Percentiles rank a stretch among this genome's conserved stretches.
Evolutionary conservation across 1,140 invertebrate genomes (phyloP).

Genomic region (Parapsyche elsis): DNA sequence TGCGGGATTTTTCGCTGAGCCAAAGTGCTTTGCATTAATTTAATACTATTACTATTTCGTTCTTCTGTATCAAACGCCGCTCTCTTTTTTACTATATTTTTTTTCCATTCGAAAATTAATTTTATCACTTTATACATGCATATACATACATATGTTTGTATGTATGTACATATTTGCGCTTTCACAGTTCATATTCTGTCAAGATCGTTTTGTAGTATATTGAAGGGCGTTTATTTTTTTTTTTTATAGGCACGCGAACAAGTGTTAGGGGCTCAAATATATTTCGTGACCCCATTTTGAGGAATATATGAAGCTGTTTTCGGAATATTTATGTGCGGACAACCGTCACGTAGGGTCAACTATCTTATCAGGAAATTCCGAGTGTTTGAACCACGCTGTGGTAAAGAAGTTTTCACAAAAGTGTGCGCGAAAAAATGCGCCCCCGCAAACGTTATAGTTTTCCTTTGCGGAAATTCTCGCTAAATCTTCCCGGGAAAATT

Average conservation of each 20-base stretch:
- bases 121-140: too few species aligned
- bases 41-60: background rate
- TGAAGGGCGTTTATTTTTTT: background rate
- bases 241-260: background rate
- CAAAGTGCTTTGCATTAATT: background rate
- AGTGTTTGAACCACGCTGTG: background rate
- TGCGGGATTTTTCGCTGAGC: background rate
- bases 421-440: too few species aligned
- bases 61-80: background rate
- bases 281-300: conserved; percentile 31
- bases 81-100: background rate
- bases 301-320: conserved; percentile 22
- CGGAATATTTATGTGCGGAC: conserved; percentile 23
- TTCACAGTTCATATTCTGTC: background rate
- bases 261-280: conserved; percentile 19
- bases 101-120: background rate
- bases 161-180: background rate
- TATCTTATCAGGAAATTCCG: conserved; percentile 19
- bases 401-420: too few species aligned
- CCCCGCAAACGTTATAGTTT: too few species aligned
- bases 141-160: too few species aligned
- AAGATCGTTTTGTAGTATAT: conserved; percentile 2
- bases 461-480: too few species aligned
- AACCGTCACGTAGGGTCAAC: conserved; percentile 27
- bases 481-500: too few species aligned